These are phyloP conservation scores for Corythornis vintsioides DNA, from an alignment of 2,113 vertebrate genomes.

Conservation along the genomic window DNA sequence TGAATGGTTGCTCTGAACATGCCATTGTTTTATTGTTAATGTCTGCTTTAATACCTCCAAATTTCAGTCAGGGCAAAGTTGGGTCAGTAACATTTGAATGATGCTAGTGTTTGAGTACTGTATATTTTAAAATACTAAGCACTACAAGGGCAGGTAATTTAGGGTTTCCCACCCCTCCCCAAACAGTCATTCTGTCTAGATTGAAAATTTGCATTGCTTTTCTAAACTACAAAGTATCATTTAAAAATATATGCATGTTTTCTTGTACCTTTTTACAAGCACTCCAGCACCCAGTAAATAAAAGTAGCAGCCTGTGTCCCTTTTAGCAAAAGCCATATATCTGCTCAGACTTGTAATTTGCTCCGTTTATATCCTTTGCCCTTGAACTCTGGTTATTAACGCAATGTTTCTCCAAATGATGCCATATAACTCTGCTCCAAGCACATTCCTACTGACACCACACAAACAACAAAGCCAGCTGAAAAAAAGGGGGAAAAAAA, in stretches of 20 bases:
- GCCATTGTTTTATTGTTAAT: slow-evolving; percentile 59
- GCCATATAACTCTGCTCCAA: slow-evolving; percentile 82
- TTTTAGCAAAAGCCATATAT: slow-evolving; percentile 87
- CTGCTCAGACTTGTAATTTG: slow-evolving; percentile 87
- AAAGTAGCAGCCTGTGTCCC: slow-evolving; percentile 80
- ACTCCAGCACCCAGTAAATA: slow-evolving; percentile 81
- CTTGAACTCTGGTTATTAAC: slow-evolving; percentile 90
- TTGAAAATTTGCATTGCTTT: slow-evolving; percentile 53
- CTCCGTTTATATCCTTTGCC: slow-evolving; percentile 86
- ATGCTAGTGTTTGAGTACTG: not conserved
- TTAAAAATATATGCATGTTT: slow-evolving; percentile 68
- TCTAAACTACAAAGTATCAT: slow-evolving; percentile 1
- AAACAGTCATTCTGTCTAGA: not conserved
- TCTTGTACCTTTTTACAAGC: slow-evolving; percentile 71
- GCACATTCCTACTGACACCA: slow-evolving; percentile 77
- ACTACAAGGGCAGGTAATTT: not conserved
- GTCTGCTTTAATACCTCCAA: slow-evolving; percentile 19
- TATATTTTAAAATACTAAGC: not conserved
- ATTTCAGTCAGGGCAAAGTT: slow-evolving; percentile 35
- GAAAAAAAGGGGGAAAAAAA: not conserved
- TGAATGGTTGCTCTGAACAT: not conserved
- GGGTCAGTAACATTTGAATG: not conserved
- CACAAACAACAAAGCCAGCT: slow-evolving; percentile 70
- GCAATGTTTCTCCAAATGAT: slow-evolving; percentile 87
- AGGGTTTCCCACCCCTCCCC: too few species aligned